These are phyloP conservation scores for Chinchilla lanigera DNA, from an alignment of 2,113 vertebrate species.

Conservation along the genomic window DNA sequence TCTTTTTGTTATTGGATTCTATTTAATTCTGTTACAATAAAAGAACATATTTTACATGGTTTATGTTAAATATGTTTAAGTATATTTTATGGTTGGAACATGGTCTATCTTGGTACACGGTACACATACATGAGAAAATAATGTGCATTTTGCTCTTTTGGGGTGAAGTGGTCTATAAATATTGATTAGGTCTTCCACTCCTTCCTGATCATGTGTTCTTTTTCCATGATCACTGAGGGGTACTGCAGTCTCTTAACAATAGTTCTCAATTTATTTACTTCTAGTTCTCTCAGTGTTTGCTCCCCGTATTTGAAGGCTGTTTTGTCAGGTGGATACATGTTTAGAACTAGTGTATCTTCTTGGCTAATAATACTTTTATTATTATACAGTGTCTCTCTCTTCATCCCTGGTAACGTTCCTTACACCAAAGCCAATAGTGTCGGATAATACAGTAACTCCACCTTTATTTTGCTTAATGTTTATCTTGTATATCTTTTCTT, in stretches of 20 bases:
- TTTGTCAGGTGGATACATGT: background rate
- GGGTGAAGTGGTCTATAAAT: background rate
- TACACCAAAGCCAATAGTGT: background rate
- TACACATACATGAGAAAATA: background rate
- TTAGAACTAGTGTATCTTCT: background rate
- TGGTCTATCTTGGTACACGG: background rate
- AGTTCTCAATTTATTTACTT: background rate
- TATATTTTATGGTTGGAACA: background rate
- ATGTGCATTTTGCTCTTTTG: background rate
- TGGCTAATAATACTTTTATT: background rate
- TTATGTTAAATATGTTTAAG: background rate
- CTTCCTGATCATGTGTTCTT: background rate
- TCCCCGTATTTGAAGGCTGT: background rate
- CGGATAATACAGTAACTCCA: background rate
- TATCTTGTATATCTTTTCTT: background rate
- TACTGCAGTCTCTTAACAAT: background rate
- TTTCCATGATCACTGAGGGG: background rate
- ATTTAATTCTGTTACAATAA: conserved; percentile 23
- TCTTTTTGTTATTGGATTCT: background rate
- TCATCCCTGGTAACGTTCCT: background rate
- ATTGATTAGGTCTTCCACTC: background rate
- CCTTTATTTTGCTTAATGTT: background rate
- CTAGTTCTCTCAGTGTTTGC: background rate
- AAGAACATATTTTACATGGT: background rate
- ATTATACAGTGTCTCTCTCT: background rate